Base-by-base conservation (phyloP, 2,888 invertebrate species). In the Bellardia bayeri region DNA sequence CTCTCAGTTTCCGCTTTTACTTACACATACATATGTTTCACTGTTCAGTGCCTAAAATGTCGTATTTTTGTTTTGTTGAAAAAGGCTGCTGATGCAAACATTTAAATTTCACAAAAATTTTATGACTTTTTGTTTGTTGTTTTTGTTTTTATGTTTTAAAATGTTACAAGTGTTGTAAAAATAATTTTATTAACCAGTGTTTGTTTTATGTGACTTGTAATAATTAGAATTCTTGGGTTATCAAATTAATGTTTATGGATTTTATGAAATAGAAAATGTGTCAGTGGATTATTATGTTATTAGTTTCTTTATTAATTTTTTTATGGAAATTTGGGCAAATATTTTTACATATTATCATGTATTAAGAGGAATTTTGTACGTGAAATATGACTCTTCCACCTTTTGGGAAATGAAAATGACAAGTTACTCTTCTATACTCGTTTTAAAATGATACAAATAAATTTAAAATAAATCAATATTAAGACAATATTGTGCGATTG, bases 171-270 rank as follows among this genome's bases (percentile, higher is more conserved):
- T 51, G 51, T 33, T 37, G 0, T 54, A 71, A 49, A 80, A 54
- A 72, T 54, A 16, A 80, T 56, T 64, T 64, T 61, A 40, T 80
- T 61, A 71, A 51, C 71, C 49, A 56, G 69, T 63, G 13, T 58
- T n/a, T 58, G 16, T 33, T 56, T 68, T 45, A 33, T 45, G 68
- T 69, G 68, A 16, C 33, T 58, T 42, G 45, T 69, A 33, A 79
- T 79, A 68, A 58, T 42, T 68, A 68, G 9, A 30, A 66, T 45
- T 68, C 16, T 66, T 78, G 40, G 42, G 56, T 42, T 78, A 78
- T 49, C 56, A 69, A 54, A 45, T 54, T 61, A 3, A 33, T 56
- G 51, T 63, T 63, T 40, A n/a, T 63, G 63, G 63, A 37, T 63
- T 63, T 63, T n/a, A 40, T n/a, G 14, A n/a, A 16, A 40, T n/a